Conservation (phyloP, 2,888 invertebrate species). For the Meteorus colon region DNA sequence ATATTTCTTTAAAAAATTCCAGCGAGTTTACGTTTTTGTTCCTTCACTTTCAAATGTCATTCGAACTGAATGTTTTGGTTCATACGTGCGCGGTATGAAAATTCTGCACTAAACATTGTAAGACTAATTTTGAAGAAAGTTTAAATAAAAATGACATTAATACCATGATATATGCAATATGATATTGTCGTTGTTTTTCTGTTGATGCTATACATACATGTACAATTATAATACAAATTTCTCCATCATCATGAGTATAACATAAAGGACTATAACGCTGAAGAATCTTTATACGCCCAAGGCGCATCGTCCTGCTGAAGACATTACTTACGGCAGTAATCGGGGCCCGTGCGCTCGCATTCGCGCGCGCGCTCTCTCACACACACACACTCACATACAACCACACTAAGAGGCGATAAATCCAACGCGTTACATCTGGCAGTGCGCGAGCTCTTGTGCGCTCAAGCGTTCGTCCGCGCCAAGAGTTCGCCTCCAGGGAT, state of each 20-base stretch:
- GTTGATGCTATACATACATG: neutral
- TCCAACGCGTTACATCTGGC: constrained; percentile 62
- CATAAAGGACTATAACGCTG: neutral
- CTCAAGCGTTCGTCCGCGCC: constrained; percentile 41
- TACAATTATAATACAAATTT: constrained; percentile 6
- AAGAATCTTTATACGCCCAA: constrained; percentile 50
- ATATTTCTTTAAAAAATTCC: no score
- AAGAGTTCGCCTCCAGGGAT: constrained; percentile 46
- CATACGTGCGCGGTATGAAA: no score
- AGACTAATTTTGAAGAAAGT: neutral
- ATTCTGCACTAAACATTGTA: neutral
- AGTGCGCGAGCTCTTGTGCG: constrained; percentile 52
- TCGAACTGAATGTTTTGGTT: no score
- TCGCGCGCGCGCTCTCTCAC: constrained; percentile 43
- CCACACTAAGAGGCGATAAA: constrained; percentile 62
- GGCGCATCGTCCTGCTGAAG: constrained; percentile 59
- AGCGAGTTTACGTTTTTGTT: no score
- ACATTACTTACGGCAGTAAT: constrained; percentile 63
- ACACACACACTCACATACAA: neutral
- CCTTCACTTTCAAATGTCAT: no score
- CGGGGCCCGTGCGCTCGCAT: constrained; percentile 52
- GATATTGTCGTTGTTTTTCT: neutral
- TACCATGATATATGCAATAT: no score
- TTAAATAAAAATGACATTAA: no score
- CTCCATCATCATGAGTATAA: constrained; percentile 9